Conservation (phyloP, 2,888 invertebrate species). For the Nezara viridula region DNA sequence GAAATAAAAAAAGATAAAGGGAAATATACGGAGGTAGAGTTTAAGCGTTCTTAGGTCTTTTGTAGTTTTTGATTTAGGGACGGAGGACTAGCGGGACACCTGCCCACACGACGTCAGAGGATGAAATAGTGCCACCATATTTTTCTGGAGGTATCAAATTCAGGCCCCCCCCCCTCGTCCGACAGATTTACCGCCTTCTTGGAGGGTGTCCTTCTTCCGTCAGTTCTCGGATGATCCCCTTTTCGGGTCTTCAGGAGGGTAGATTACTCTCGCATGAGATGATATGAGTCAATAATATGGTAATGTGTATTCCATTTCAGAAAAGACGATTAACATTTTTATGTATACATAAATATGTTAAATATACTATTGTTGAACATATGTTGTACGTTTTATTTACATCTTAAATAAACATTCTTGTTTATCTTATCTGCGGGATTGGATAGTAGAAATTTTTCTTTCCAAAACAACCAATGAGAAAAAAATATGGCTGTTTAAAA, state of each 20-base stretch:
- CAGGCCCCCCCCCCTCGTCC: constrained; percentile 1
- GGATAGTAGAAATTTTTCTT: too few relatives aligned
- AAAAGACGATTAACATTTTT: not conserved
- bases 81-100: constrained; percentile 47
- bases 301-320: not conserved
- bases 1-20: constrained; percentile 42
- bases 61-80: constrained; percentile 57
- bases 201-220: constrained; percentile 37
- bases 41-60: constrained; percentile 51
- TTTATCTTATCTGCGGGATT: too few relatives aligned
- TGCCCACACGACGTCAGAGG: constrained; percentile 52
- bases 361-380: too few relatives aligned
- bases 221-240: constrained; percentile 28
- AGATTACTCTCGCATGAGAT: not conserved
- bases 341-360: too few relatives aligned
- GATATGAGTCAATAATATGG: not conserved
- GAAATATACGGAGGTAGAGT: constrained; percentile 46
- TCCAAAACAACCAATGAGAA: too few relatives aligned
- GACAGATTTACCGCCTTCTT: constrained; percentile 51
- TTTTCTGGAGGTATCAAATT: constrained; percentile 50
- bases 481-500: too few relatives aligned
- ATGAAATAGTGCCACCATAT: constrained; percentile 55
- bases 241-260: not conserved
- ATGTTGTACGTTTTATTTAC: too few relatives aligned
- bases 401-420: too few relatives aligned